phyloP scores from a whole-genome alignment of 2,888 invertebrate species.

The Drosophila siamana region DNA sequence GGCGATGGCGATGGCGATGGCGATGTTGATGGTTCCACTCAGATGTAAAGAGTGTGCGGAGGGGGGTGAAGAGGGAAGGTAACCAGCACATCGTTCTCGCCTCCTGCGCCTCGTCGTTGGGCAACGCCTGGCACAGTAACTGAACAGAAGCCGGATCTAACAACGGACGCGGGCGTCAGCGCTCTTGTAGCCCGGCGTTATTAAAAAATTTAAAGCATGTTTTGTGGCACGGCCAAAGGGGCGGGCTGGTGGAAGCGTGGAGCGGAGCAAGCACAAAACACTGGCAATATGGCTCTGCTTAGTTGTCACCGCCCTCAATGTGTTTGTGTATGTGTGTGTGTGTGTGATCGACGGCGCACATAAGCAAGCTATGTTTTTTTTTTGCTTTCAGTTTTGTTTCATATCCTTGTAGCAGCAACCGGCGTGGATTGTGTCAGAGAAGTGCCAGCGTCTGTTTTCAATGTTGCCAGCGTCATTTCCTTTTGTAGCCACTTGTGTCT shows the following conservation, averaged over 20 bases:
- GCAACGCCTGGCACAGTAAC: slow-evolving; percentile 52
- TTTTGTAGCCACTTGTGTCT: slow-evolving; percentile 74
- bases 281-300: slow-evolving; percentile 74
- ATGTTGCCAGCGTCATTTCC: slow-evolving; percentile 79
- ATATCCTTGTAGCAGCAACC: slow-evolving; percentile 70
- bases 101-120: not conserved
- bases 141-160: slow-evolving; percentile 62
- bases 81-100: slow-evolving; percentile 3
- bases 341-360: slow-evolving; percentile 74
- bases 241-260: slow-evolving; percentile 25
- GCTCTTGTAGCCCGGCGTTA: slow-evolving; percentile 76
- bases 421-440: slow-evolving; percentile 67
- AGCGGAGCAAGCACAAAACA: slow-evolving; percentile 36
- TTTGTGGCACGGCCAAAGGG: slow-evolving; percentile 70
- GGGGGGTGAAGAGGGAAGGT: slow-evolving; percentile 5
- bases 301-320: slow-evolving; percentile 72
- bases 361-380: slow-evolving; percentile 56
- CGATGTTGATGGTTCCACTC: not conserved
- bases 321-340: slow-evolving; percentile 43
- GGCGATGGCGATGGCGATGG: slow-evolving; percentile 5
- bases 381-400: slow-evolving; percentile 33
- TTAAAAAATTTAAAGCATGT: slow-evolving; percentile 85
- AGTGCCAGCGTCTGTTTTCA: slow-evolving; percentile 81
- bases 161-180: slow-evolving; percentile 67
- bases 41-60: slow-evolving; percentile 1